phyloP scores from a whole-genome alignment of 2,797 vertebrate genomes.

The Tolypeutes matacus region DNA sequence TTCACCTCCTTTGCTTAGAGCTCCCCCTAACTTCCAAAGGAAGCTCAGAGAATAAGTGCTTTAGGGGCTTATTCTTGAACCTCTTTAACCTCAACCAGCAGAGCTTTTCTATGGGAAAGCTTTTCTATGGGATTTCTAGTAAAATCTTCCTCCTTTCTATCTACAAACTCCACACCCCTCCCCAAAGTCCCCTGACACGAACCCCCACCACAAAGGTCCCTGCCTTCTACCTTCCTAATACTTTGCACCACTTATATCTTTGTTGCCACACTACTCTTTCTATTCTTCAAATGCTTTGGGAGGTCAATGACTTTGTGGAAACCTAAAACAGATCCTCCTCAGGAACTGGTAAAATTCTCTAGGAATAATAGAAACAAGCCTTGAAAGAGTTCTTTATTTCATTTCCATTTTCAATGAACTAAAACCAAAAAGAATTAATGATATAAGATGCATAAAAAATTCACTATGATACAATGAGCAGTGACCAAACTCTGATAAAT shows the following conservation, averaged over 20 bases:
- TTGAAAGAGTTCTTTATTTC: conserved; percentile 54
- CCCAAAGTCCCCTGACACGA: neutral
- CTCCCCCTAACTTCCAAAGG: conserved; percentile 48
- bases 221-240: neutral
- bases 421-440: conserved; percentile 17
- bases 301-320: conserved; percentile 63
- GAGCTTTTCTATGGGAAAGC: neutral
- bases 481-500: conserved; percentile 50
- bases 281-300: conserved; percentile 63
- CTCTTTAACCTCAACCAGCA: neutral
- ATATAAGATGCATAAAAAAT: neutral
- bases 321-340: conserved; percentile 57
- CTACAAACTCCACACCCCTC: neutral
- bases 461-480: conserved; percentile 47
- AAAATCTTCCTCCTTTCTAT: neutral
- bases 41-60: neutral
- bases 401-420: conserved; percentile 50
- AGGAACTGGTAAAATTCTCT: conserved; percentile 51
- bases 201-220: neutral
- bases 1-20: conserved; percentile 61
- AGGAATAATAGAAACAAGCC: conserved; percentile 60
- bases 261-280: neutral
- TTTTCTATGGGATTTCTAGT: neutral
- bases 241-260: neutral
- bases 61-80: neutral